Percentiles rank a stretch among this genome's conserved stretches.
phyloP scores from a whole-genome alignment of 2,113 vertebrate species.

The Procavia capensis region DNA sequence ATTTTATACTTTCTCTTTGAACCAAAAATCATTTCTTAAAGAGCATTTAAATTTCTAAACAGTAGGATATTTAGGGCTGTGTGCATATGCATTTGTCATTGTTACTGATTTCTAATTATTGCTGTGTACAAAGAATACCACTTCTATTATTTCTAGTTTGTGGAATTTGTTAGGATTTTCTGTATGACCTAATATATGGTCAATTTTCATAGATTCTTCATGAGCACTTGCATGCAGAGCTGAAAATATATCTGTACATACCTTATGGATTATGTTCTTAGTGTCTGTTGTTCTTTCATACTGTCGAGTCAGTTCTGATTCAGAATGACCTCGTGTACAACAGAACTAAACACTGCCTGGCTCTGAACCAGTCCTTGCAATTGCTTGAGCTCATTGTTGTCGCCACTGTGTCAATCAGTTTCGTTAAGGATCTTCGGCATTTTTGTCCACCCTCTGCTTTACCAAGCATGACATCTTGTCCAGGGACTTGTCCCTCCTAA shows the following conservation, averaged over 20 bases:
- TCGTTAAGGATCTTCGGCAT: no score
- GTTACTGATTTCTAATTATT: background rate
- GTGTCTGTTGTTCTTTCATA: no score
- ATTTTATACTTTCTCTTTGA: background rate
- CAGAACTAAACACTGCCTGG: no score
- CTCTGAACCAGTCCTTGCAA: no score
- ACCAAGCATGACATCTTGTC: no score
- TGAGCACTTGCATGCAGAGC: background rate
- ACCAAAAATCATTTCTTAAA: background rate
- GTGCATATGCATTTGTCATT: background rate
- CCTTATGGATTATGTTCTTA: no score
- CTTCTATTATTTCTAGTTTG: background rate
- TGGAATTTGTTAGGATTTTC: background rate
- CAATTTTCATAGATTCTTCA: background rate
- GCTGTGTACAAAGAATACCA: background rate
- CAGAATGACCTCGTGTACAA: no score
- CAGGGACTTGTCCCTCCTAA: no score
- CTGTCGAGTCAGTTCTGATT: no score
- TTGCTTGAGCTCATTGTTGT: no score
- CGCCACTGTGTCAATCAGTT: no score
- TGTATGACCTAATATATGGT: background rate
- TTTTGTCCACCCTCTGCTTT: no score
- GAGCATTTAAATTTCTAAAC: background rate
- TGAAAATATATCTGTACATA: background rate
- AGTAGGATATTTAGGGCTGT: background rate